Evolutionary conservation across 2,888 invertebrate species (phyloP), one percentile per base, ranked within the genome.

Genomic region (Agelastica alni): DNA sequence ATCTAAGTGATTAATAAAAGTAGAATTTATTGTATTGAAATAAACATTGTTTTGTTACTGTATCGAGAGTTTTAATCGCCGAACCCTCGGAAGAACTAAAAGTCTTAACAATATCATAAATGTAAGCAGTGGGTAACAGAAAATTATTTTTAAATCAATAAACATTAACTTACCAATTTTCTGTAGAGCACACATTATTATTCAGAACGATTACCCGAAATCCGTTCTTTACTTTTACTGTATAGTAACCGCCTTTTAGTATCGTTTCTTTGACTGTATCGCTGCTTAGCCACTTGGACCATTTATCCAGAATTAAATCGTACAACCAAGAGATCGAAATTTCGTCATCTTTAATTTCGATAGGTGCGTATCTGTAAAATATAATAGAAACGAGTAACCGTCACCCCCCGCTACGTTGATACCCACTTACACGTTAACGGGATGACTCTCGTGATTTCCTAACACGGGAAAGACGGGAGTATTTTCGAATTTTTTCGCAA

Each of bases 141-240:
- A n/a, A n/a, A n/a, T n/a, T n/a, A 43, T 16, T 43, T 43, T 16
- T 16, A 43, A 43, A 43, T 14, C 16, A 28, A 4, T 13, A n/a
- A n/a, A 39, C 16, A 9, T 14, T n/a, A 20, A n/a, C 49, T 60
- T 75, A 85, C 86, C 85, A 91, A 70, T 91, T 91, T 59, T 76
- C 79, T 61, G 73, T 81, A 66, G 87, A 87, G 63, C 90, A 89
- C 49, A 89, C 85, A 70, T 91, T 93, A 67, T 85, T 90, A 69
- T 94, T 94, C 1, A 93, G 66, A 0, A 86, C 86, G 56, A 94
- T 83, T 2, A 91, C 79, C 58, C 91, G 79, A 51, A 93, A 81
- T 0, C 91, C 91, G 2, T 83, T 80, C 45, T 76, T 80, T 0
- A 87, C 80, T 0, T 81, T 72, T 4, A 84, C 76, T 0, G 91